A percentile compares a stretch with the other conserved stretches of the same genome.
phyloP scores from a whole-genome alignment of 2,888 invertebrate species.

The Drosophila imparisetae region DNA sequence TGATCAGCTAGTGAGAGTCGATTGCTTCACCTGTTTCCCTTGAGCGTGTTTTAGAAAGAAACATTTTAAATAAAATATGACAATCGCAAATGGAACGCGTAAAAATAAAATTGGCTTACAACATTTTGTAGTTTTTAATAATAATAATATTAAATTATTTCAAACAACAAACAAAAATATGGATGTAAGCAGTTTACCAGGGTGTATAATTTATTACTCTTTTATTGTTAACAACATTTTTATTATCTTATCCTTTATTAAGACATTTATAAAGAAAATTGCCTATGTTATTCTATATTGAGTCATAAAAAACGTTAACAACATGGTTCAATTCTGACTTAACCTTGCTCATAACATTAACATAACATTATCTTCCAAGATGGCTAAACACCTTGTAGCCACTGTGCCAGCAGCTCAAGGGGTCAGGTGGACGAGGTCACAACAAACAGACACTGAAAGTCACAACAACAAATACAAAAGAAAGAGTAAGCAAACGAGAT shows the following conservation, averaged over 20 bases:
- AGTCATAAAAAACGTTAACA: not conserved
- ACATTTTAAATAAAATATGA: not conserved
- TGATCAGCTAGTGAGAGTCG: not conserved
- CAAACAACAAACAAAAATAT: not conserved
- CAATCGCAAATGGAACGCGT: not conserved
- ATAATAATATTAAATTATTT: not conserved
- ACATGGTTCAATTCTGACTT: not conserved
- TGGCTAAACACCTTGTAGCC: conserved; percentile 8
- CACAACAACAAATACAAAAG: conserved; percentile 35
- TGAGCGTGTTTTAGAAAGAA: not conserved
- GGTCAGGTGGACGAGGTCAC: conserved; percentile 77
- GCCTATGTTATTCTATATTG: not conserved
- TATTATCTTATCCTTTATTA: not conserved
- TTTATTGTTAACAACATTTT: not conserved
- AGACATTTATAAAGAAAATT: not conserved
- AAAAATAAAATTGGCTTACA: not conserved
- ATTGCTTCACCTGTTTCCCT: not conserved
- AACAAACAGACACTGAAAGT: conserved; percentile 70
- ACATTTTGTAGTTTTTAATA: not conserved
- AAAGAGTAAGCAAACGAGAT: conserved; percentile 8
- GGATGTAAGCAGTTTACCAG: not conserved
- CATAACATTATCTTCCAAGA: not conserved
- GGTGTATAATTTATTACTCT: not conserved
- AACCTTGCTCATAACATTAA: not conserved
- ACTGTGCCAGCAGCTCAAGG: conserved; percentile 56